Conservation (phyloP, 2,888 invertebrate species). For the Tineola bisselliella region DNA sequence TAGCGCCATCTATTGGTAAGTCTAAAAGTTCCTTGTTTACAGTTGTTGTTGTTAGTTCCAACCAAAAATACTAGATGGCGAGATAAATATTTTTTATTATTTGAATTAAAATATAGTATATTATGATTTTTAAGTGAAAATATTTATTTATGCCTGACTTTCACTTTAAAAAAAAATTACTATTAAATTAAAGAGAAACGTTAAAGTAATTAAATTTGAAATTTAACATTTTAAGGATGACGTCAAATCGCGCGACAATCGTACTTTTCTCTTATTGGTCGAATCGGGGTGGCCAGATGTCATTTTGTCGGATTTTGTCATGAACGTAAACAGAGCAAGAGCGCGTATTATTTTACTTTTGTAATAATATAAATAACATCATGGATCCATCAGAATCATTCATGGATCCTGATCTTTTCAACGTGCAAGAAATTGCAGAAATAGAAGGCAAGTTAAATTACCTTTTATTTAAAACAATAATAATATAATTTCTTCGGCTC, state of each 20-base stretch:
- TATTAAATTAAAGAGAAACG: not conserved
- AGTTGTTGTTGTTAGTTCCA: too few species aligned
- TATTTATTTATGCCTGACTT: too few species aligned
- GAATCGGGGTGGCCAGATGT: constrained; percentile 32
- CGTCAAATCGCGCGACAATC: constrained; percentile 71
- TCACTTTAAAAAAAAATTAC: too few species aligned
- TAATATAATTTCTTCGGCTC: too few species aligned
- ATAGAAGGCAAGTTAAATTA: constrained; percentile 69
- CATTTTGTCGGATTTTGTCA: constrained; percentile 22
- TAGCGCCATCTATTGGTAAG: too few species aligned
- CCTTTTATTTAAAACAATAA: constrained; percentile 8
- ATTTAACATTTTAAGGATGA: constrained; percentile 22
- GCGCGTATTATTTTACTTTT: not conserved
- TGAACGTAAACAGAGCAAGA: constrained; percentile 41
- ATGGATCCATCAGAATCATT: constrained; percentile 53
- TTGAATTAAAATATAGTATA: too few species aligned
- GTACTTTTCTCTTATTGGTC: constrained; percentile 65
- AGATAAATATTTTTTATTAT: too few species aligned
- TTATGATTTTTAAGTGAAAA: too few species aligned
- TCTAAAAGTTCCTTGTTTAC: too few species aligned
- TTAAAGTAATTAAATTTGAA: not conserved
- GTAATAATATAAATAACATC: constrained; percentile 16
- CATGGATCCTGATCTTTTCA: constrained; percentile 68
- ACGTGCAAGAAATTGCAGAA: constrained; percentile 73
- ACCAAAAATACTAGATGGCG: too few species aligned